These are phyloP conservation scores for Barypeithes pellucidus DNA, from an alignment of 2,888 invertebrate species.

Conservation along the genomic window DNA sequence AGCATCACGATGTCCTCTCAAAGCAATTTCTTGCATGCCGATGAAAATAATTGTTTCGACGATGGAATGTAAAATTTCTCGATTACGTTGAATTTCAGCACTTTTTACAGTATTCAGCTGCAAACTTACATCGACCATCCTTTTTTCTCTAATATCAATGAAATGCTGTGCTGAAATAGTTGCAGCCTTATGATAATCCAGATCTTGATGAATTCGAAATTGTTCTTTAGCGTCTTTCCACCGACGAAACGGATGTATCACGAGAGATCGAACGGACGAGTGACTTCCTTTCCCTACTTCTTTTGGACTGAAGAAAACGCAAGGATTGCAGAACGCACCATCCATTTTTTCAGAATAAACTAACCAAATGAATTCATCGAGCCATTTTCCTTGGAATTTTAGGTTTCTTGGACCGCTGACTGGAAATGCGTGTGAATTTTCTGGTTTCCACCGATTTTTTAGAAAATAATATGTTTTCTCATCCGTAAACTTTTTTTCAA, in stretches of 20 bases:
- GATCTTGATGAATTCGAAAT: neutral
- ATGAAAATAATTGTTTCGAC: neutral
- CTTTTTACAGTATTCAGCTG: neutral
- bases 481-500: too few species aligned
- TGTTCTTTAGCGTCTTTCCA: neutral
- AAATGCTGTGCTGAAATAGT: neutral
- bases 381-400: neutral
- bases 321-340: neutral
- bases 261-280: neutral
- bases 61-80: neutral
- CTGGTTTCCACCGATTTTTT: neutral
- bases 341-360: neutral
- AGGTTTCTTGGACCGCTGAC: neutral
- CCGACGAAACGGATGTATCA: neutral
- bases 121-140: neutral
- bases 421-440: neutral
- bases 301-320: neutral
- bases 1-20: neutral
- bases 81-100: neutral
- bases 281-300: neutral
- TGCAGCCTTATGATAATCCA: neutral
- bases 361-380: neutral
- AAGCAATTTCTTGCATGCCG: neutral
- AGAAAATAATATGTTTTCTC: too few species aligned
- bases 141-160: neutral